phyloP scores from a whole-genome alignment of 2,888 invertebrate species.

The Rotaria sp. region DNA sequence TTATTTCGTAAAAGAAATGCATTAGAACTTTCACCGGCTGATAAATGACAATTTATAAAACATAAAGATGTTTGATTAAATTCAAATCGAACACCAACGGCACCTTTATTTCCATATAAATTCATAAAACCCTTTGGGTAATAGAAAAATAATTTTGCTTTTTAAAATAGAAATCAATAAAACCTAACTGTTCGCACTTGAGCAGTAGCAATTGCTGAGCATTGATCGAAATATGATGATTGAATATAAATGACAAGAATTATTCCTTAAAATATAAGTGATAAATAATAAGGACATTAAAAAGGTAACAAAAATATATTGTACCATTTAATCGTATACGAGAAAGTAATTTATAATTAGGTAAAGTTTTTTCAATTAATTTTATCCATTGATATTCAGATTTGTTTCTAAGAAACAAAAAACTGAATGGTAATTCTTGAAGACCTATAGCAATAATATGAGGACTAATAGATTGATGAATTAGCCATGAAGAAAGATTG shows the following conservation, averaged over 20 bases:
- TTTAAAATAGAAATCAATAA: neutral
- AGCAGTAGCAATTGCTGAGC: neutral
- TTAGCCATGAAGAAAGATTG: neutral
- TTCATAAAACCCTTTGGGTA: neutral
- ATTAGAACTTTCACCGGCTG: conserved; percentile 45
- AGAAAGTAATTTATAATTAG: neutral
- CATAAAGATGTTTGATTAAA: conserved; percentile 53
- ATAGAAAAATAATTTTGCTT: neutral
- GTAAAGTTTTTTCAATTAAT: neutral
- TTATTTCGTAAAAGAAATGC: neutral
- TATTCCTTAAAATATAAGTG: neutral
- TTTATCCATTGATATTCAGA: neutral
- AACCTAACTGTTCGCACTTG: neutral
- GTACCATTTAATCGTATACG: neutral
- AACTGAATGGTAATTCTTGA: neutral
- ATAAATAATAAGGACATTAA: neutral
- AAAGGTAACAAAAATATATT: neutral
- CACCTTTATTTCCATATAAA: conserved; percentile 51
- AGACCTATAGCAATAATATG: neutral
- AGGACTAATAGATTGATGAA: neutral
- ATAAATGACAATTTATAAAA: conserved; percentile 52
- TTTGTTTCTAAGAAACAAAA: neutral
- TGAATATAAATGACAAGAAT: neutral
- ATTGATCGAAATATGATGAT: neutral
- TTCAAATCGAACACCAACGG: conserved; percentile 51